Base-by-base conservation (phyloP, 1,140 invertebrate species). In the Cyrtorhinus lividipennis region DNA sequence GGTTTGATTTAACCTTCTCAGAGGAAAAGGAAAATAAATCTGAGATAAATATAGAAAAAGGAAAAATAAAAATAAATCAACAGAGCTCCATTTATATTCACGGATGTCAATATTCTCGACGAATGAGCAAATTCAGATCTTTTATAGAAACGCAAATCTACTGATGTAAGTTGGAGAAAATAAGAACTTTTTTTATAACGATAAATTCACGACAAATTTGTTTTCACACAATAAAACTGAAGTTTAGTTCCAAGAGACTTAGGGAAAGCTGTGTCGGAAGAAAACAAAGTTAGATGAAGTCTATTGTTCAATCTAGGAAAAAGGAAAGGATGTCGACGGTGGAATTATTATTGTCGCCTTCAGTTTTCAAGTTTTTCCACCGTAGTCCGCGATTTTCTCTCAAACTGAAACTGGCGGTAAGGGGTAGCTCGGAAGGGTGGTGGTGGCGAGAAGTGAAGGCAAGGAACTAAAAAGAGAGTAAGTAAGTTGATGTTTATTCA, bases 261-360 rank as follows among this genome's bases (percentile, higher is more conserved):
- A 22, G 8, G 20, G 20, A 53, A 53, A 53, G 48, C 48, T 53
- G 48, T 5, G 18, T 53, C 18, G 8, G 48, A 15, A 22, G 20
- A 53, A 8, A 53, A 53, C 48, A 53, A 53, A 53, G 48, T 12
- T 53, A 20, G 48, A 5, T 5, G 18, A 15, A 22, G 48, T 53
- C 20, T 20, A 53, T 53, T 53, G 48, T 53, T 53, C 48, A 53
- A 22, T 53, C 20, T 12, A 53, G 48, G 12, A 53, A 3, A 12
- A 20, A 53, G 20, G 48, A 20, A 12, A 22, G 48, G 8, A 53
- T n/a, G n/a, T n/a, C n/a, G n/a, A n/a, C 48, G 48, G 10, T 53
- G 20, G 30, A 53, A 53, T 53, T 20, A 53, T 53, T 53, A 20
- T 53, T 53, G 48, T 53, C 48, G 48, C 48, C 20, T 53, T 15